These are phyloP conservation scores for Baryphthengus martii DNA, from an alignment of 2,113 vertebrate species.

Conservation along the genomic window DNA sequence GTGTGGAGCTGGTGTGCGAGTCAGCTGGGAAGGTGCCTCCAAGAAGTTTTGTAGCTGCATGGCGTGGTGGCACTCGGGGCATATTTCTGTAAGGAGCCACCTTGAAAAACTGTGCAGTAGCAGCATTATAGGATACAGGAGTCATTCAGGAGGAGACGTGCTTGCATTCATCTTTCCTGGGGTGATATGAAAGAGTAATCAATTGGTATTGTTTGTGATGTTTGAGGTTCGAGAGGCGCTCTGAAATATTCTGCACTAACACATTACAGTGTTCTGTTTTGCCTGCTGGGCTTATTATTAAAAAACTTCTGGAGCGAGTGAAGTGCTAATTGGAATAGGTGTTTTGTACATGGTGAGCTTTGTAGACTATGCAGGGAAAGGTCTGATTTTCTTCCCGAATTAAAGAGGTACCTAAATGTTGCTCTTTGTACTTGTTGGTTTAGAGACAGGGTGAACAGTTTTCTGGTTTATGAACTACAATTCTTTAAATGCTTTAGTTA, in stretches of 20 bases:
- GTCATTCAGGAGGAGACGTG: neutral
- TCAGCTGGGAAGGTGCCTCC: neutral
- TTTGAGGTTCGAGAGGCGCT: neutral
- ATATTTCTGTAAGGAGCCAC: neutral
- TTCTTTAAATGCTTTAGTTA: neutral
- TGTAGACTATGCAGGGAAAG: neutral
- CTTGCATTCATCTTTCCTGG: neutral
- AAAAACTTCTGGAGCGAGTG: neutral
- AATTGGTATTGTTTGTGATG: neutral
- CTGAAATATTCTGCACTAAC: neutral
- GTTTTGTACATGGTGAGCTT: neutral
- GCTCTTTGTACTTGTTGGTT: neutral
- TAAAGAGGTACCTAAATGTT: neutral
- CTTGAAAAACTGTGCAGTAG: neutral
- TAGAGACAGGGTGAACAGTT: neutral
- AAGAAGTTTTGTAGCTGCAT: neutral
- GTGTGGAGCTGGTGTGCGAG: neutral
- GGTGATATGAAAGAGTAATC: neutral
- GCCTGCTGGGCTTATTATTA: neutral
- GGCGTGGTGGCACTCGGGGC: accelerated
- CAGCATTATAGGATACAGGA: neutral
- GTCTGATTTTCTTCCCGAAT: neutral
- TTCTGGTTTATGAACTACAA: neutral
- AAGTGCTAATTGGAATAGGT: conserved; percentile 19
- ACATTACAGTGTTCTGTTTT: neutral